Conservation (phyloP, 2,113 vertebrate species). For the Pluvianellus socialis region DNA sequence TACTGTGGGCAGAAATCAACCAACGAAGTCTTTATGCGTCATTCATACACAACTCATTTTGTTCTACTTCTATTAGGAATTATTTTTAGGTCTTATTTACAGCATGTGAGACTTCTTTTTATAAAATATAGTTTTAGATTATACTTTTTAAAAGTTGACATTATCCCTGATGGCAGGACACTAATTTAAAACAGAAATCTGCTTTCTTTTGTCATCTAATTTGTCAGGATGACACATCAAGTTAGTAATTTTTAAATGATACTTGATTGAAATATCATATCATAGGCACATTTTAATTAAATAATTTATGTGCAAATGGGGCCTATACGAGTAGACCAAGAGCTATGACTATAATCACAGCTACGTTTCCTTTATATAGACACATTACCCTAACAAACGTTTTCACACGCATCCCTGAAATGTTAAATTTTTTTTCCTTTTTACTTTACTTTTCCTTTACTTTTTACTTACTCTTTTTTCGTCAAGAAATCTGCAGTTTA, state of each 20-base stretch:
- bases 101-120: neutral
- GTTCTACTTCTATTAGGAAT: neutral
- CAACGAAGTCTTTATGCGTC: neutral
- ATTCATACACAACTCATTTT: neutral
- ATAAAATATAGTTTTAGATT: neutral
- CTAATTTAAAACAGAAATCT: neutral
- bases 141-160: neutral
- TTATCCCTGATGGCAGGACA: neutral
- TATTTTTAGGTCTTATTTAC: neutral
- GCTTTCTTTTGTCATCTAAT: neutral
- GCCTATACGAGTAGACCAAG: neutral
- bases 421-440: fast-evolving
- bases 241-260: neutral
- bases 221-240: neutral
- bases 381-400: neutral
- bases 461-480: neutral
- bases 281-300: neutral
- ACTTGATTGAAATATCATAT: neutral
- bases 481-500: neutral
- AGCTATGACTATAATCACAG: neutral
- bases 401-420: neutral
- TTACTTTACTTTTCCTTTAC: too few relatives aligned
- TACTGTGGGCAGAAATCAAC: neutral
- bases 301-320: neutral
- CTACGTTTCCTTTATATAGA: neutral